phyloP scores from a whole-genome alignment of 2,888 invertebrate genomes.

The Rugalucina vietnamica region DNA sequence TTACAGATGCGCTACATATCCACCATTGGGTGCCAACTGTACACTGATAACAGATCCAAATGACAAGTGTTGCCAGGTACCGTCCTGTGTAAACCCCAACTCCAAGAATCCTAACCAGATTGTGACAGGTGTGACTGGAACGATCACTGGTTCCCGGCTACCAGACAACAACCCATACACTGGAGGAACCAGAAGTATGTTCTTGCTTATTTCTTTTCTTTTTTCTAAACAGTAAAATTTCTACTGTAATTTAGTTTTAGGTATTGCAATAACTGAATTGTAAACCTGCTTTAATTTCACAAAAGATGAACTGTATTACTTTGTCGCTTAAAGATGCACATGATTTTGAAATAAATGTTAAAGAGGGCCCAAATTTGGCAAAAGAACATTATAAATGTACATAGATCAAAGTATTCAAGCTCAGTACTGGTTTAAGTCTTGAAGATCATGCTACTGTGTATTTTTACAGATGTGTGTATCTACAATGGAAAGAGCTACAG shows the following conservation, averaged over 20 bases:
- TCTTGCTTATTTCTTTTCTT: neutral
- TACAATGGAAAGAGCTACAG: slow-evolving; percentile 66
- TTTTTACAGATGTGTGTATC: slow-evolving; percentile 65
- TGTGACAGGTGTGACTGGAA: slow-evolving; percentile 67
- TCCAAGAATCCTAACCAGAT: slow-evolving; percentile 55
- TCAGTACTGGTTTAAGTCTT: too few species aligned
- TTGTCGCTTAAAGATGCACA: too few species aligned
- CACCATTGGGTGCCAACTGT: slow-evolving; percentile 58
- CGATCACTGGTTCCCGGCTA: slow-evolving; percentile 59
- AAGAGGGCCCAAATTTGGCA: too few species aligned
- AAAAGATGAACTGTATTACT: too few species aligned
- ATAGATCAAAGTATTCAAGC: too few species aligned
- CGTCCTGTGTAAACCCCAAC: slow-evolving; percentile 61
- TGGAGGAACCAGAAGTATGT: slow-evolving; percentile 60
- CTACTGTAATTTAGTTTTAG: too few species aligned
- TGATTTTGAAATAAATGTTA: too few species aligned
- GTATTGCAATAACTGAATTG: too few species aligned
- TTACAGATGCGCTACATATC: slow-evolving; percentile 67
- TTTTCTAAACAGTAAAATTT: too few species aligned
- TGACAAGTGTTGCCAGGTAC: slow-evolving; percentile 70
- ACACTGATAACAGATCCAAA: slow-evolving; percentile 68
- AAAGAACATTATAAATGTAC: too few species aligned
- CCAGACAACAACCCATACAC: slow-evolving; percentile 54
- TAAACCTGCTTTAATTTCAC: too few species aligned
- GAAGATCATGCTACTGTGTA: neutral